Conservation (phyloP, 2,113 vertebrate genomes). For the Colius striatus region DNA sequence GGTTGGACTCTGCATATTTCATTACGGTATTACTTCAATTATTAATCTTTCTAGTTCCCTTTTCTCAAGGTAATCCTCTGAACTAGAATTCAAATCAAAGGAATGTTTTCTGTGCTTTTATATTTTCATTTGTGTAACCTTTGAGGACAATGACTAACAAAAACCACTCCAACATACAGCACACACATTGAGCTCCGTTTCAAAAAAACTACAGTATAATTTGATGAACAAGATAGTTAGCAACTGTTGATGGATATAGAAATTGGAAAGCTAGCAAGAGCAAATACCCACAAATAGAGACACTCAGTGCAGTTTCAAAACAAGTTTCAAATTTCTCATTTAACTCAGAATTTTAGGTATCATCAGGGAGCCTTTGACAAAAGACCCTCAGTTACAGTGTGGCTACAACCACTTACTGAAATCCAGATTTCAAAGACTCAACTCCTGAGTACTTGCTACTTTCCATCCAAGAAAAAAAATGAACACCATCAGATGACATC, state of each 20-base stretch:
- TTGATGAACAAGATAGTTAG: not conserved
- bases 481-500: not conserved
- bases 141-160: constrained; percentile 4
- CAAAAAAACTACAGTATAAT: not conserved
- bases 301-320: not conserved
- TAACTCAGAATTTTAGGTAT: not conserved
- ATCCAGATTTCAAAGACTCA: not conserved
- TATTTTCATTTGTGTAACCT: not conserved
- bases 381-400: not conserved
- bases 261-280: not conserved
- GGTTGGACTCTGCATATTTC: not conserved
- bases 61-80: constrained; percentile 1
- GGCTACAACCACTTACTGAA: not conserved
- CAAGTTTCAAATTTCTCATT: not conserved
- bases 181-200: not conserved
- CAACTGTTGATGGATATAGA: not conserved
- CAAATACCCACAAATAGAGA: not conserved
- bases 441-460: not conserved
- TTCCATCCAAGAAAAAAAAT: not conserved
- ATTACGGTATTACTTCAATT: not conserved
- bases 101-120: constrained; percentile 5
- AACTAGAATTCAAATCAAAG: constrained; percentile 41
- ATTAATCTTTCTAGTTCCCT: not conserved
- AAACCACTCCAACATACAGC: not conserved
- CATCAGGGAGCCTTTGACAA: not conserved